Percentiles rank a stretch among this genome's conserved stretches.
Evolutionary conservation across 1,140 invertebrate species (phyloP).

Genomic region (Drosophila watanabei): DNA sequence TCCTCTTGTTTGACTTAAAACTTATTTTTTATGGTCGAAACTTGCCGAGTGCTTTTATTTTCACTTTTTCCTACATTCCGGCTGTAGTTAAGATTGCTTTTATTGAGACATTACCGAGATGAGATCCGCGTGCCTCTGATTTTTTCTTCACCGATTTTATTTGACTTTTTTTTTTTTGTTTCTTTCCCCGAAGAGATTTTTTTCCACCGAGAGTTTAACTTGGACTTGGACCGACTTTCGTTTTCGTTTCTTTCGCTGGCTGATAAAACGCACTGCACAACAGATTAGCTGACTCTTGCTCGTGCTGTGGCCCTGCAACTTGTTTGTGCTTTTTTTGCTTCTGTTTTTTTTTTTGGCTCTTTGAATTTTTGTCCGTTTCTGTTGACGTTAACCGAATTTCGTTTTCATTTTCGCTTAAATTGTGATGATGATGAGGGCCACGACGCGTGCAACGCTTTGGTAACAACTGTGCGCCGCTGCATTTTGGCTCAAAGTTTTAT

Average conservation of each 20-base stretch:
- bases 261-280: conserved; percentile 78
- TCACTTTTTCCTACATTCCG: conserved; percentile 48
- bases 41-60: conserved; percentile 34
- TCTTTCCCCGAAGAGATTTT: conserved; percentile 5
- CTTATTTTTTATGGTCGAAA: conserved; percentile 7
- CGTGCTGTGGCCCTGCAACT: conserved; percentile 67
- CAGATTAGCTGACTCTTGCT: conserved; percentile 56
- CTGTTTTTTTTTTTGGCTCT: conserved; percentile 36
- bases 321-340: conserved; percentile 46
- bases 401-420: conserved; percentile 47
- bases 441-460: conserved; percentile 77
- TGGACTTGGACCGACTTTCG: conserved; percentile 68
- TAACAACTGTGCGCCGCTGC: conserved; percentile 80
- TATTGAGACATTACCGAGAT: conserved; percentile 66
- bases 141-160: conserved; percentile 18
- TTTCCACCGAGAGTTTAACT: conserved; percentile 12
- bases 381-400: conserved; percentile 54
- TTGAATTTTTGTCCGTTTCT: conserved; percentile 27
- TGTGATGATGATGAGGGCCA: conserved; percentile 52
- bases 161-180: conserved; percentile 7
- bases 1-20: conserved; percentile 22
- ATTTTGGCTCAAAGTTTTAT: conserved; percentile 84
- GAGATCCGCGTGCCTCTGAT: conserved; percentile 52
- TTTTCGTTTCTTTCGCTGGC: conserved; percentile 69
- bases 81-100: conserved; percentile 57